These are phyloP conservation scores for Heliconius melpomene DNA, from an alignment of 1,140 invertebrate genomes.

Conservation along the genomic window DNA sequence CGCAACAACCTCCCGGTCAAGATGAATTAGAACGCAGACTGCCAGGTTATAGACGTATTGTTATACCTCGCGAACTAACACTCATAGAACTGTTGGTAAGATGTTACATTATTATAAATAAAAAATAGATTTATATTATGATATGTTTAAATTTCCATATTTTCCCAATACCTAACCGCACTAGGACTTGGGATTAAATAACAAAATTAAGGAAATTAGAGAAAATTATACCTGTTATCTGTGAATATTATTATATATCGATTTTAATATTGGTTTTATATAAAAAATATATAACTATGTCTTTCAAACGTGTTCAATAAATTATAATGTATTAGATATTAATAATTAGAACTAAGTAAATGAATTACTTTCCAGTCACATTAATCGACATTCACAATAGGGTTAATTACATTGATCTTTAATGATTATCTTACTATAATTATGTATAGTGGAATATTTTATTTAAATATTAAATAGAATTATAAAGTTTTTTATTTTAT, in stretches of 20 bases:
- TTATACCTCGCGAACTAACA: constrained; percentile 82
- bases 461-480: background rate
- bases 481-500: background rate
- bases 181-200: too few relatives aligned
- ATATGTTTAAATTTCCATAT: too few relatives aligned
- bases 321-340: background rate
- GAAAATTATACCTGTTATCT: too few relatives aligned
- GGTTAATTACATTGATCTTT: constrained; percentile 4
- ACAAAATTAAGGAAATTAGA: too few relatives aligned
- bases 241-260: too few relatives aligned
- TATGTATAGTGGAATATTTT: background rate
- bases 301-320: background rate
- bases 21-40: constrained; percentile 71
- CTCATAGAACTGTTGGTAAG: constrained; percentile 82
- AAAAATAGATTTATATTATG: too few relatives aligned
- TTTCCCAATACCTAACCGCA: too few relatives aligned
- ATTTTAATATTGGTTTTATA: too few relatives aligned
- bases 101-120: too few relatives aligned
- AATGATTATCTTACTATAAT: background rate
- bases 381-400: background rate
- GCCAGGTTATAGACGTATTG: constrained; percentile 78
- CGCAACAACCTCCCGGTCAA: constrained; percentile 69
- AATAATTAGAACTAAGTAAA: background rate
- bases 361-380: background rate
- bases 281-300: background rate